phyloP scores from a whole-genome alignment of 2,797 vertebrate species.

The Pteronotus mesoamericanus region DNA sequence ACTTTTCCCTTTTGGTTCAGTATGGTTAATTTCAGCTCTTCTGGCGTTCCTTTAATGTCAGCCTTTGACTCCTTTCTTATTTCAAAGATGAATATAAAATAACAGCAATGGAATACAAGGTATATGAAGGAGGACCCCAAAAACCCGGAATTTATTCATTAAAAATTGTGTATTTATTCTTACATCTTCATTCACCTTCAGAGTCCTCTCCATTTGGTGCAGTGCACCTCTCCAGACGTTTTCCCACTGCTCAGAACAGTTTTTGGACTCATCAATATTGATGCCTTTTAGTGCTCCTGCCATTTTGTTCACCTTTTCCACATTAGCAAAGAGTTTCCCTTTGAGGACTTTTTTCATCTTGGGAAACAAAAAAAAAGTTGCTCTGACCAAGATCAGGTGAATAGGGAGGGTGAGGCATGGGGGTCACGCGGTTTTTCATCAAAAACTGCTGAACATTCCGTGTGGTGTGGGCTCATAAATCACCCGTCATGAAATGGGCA shows the following conservation, averaged over 20 bases:
- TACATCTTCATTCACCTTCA: not conserved
- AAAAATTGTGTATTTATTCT: not conserved
- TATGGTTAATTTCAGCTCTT: not conserved
- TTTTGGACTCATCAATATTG: not conserved
- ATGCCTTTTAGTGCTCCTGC: not conserved
- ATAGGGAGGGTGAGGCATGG: not conserved
- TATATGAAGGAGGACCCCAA: not conserved
- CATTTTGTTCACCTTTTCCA: not conserved
- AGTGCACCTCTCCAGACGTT: not conserved
- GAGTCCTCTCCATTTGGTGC: not conserved
- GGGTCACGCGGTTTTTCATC: not conserved
- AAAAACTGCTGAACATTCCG: not conserved
- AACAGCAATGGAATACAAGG: not conserved
- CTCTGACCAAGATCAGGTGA: not conserved
- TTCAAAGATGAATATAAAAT: not conserved
- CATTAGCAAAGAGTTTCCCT: not conserved
- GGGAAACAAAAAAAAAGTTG: not conserved
- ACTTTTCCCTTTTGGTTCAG: not conserved
- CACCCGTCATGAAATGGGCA: not conserved
- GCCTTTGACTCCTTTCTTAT: not conserved
- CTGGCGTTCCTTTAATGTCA: not conserved
- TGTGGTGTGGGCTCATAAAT: not conserved
- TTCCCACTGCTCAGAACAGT: not conserved
- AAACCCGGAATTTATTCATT: not conserved
- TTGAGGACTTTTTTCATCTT: not conserved